These are phyloP conservation scores for Drosophila mojavensis DNA, from an alignment of 1,140 invertebrate genomes.

Conservation along the genomic window DNA sequence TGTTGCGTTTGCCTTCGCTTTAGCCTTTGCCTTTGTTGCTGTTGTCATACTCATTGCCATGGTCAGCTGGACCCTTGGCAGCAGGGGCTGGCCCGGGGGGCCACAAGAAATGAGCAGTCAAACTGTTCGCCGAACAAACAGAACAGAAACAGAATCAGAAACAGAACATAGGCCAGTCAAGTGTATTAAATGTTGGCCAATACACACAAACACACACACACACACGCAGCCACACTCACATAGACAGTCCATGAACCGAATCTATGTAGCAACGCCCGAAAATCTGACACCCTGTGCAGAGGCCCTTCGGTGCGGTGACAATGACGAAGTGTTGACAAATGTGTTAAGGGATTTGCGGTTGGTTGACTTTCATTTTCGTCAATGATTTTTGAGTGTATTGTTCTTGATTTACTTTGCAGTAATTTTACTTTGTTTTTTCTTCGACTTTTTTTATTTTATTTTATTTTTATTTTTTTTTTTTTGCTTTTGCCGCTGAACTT, in stretches of 20 bases:
- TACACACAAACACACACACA: constrained; percentile 13
- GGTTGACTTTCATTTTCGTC: constrained; percentile 57
- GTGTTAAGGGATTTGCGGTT: constrained; percentile 82
- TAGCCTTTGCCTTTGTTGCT: constrained; percentile 12
- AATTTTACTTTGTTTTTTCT: constrained; percentile 11
- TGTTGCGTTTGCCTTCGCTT: constrained; percentile 6
- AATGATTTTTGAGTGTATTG: constrained; percentile 66
- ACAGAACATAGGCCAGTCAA: constrained; percentile 47
- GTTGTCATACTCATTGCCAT: constrained; percentile 24
- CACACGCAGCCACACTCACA: too few relatives aligned
- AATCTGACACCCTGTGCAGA: neutral
- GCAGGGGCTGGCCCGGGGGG: neutral
- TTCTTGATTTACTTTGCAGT: constrained; percentile 61
- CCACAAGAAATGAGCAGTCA: constrained; percentile 22
- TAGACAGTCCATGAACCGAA: constrained; percentile 16
- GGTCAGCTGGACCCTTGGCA: constrained; percentile 34
- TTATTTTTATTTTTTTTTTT: neutral
- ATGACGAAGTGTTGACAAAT: constrained; percentile 83
- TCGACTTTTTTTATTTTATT: neutral
- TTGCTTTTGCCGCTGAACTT: constrained; percentile 6
- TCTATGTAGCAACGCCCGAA: constrained; percentile 1
- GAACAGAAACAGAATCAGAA: constrained; percentile 8
- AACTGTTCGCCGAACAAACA: constrained; percentile 21
- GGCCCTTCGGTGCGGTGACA: constrained; percentile 57
- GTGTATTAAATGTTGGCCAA: constrained; percentile 78